Base-by-base conservation (phyloP, 2,888 invertebrate species). In the Patella pellucida region DNA sequence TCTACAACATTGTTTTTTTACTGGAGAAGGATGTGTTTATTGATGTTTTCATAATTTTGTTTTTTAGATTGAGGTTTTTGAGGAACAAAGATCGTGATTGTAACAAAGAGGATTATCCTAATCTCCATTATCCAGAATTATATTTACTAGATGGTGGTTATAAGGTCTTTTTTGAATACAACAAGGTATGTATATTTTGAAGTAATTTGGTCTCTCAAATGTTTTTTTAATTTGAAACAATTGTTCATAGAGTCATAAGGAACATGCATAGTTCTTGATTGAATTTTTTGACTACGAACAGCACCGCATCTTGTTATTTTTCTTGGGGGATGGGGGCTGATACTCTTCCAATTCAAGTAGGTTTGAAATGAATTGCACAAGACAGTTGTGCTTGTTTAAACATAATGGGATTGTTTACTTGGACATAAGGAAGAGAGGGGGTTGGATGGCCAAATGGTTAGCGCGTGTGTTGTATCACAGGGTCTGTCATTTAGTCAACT, bases 101-200 rank as follows among this genome's bases (percentile, higher is more conserved):
- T 68, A 96, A 98, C 91, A 94, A 93, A 79, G 94, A 95, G 73
- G 93, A 93, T 79, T 98, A 98, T 91, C 99, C 99, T 0, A 92
- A 93, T 0, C 92, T 99, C 0, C 93, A 95, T 88, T 97, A 96
- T 92, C 98, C 98, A 0, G 99, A 99, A 91, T 92, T 97, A 2
- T 99, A 99, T 91, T 92, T 99, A 1, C 93, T 99, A 41, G 95
- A 97, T 87, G 96, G 96, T 1, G 97, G 97, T 62, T 97, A 97
- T 92, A 95, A 96, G 87, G 93, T 93, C 52, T 98, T 99, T 92
- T 97, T 93, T 90, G 93, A 94, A 83, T 91, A 92, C 0, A 94
- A 94, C 87, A 85, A 84, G 83, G 90, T 90, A 41, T 41, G 9
- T 41, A 41, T n/a, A n/a, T n/a, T n/a, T n/a, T n/a, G n/a, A 31